phyloP scores from a whole-genome alignment of 2,797 vertebrate genomes.

The Pithecia hirsuta region DNA sequence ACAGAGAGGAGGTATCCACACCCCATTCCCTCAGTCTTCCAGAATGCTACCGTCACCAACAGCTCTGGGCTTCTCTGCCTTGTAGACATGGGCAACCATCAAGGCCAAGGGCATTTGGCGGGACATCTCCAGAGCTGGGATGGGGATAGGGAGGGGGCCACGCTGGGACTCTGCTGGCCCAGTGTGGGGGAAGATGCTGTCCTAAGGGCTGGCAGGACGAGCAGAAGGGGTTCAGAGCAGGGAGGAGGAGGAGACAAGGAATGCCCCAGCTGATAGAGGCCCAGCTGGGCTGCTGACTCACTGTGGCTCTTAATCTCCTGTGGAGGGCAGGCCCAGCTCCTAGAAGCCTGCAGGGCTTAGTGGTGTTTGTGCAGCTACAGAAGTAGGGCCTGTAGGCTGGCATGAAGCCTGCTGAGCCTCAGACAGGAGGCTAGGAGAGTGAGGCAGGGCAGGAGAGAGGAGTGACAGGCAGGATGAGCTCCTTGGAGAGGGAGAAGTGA shows the following conservation, averaged over 20 bases:
- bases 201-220: neutral
- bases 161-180: neutral
- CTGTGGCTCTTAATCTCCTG: slow-evolving; percentile 36
- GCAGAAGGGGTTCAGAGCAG: neutral
- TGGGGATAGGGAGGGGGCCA: neutral
- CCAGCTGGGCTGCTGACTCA: slow-evolving; percentile 53
- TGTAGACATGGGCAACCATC: neutral
- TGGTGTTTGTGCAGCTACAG: neutral
- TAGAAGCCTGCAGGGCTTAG: neutral
- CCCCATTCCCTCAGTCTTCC: neutral
- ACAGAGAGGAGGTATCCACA: neutral
- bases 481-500: neutral
- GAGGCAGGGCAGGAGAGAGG: neutral
- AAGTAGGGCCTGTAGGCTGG: slow-evolving; percentile 26
- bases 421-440: neutral
- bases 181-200: neutral
- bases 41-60: neutral
- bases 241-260: neutral
- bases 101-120: neutral
- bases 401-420: neutral
- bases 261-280: neutral
- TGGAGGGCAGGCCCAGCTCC: neutral
- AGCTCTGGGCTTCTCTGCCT: neutral
- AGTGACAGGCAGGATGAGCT: neutral
- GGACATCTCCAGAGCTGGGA: neutral